Evolutionary conservation across 2,888 invertebrate species (phyloP).

Genomic region (Dicycla oo): DNA sequence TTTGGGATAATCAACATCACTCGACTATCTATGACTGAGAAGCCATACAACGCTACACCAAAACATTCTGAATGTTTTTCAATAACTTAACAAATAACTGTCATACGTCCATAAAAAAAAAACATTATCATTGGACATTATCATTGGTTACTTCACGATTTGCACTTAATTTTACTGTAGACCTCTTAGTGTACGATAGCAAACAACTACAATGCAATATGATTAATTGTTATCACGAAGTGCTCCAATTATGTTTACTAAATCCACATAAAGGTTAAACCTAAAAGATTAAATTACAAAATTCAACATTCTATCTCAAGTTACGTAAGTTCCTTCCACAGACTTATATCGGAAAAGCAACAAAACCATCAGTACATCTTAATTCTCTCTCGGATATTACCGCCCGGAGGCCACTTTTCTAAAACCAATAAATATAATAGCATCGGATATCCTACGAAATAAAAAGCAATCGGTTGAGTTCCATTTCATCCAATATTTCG

Average conservation of each 20-base stretch:
- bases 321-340: slow-evolving; percentile 15
- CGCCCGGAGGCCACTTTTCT: slow-evolving; percentile 80
- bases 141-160: no score
- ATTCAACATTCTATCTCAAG: not conserved
- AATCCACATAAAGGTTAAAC: not conserved
- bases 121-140: no score
- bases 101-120: not conserved
- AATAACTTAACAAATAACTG: no score
- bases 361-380: slow-evolving; percentile 65
- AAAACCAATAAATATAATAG: slow-evolving; percentile 86
- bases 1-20: no score
- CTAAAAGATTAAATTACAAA: slow-evolving; percentile 6
- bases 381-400: slow-evolving; percentile 78
- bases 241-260: not conserved
- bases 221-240: not conserved
- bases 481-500: slow-evolving; percentile 76
- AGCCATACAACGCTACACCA: no score
- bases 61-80: not conserved
- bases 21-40: no score
- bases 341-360: slow-evolving; percentile 35
- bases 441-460: slow-evolving; percentile 78
- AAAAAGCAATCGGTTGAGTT: slow-evolving; percentile 78
- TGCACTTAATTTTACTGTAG: no score
- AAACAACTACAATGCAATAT: not conserved
- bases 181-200: no score